A percentile compares a stretch with the other conserved stretches of the same genome.
These are phyloP conservation scores for Heliconius ethilla DNA, from an alignment of 2,888 invertebrate genomes.

Conservation along the genomic window DNA sequence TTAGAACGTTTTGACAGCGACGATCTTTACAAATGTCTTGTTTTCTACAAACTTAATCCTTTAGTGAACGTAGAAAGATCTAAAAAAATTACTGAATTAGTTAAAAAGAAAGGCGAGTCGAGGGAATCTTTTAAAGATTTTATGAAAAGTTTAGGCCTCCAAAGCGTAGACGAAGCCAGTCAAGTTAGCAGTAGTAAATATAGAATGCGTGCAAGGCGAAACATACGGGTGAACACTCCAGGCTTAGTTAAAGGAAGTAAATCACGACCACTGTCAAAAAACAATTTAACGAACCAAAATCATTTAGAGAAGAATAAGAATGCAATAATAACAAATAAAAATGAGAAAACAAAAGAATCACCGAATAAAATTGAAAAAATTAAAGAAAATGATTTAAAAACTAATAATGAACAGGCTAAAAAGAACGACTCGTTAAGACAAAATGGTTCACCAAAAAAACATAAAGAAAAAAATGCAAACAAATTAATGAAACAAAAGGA, in stretches of 20 bases:
- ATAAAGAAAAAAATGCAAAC: neutral
- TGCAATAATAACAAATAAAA: neutral
- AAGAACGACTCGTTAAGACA: neutral
- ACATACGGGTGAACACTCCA: neutral
- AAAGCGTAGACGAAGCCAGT: slow-evolving; percentile 44
- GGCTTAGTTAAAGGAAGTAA: slow-evolving; percentile 8
- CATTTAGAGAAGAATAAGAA: neutral
- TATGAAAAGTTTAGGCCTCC: slow-evolving; percentile 54
- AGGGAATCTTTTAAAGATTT: slow-evolving; percentile 49
- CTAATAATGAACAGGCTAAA: neutral
- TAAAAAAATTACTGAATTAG: slow-evolving; percentile 43
- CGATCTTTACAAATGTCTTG: slow-evolving; percentile 49
- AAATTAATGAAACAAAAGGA: neutral
- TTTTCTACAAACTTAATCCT: slow-evolving; percentile 63
- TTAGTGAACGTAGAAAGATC: slow-evolving; percentile 55
- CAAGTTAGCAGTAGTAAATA: slow-evolving; percentile 28
- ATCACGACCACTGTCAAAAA: neutral
- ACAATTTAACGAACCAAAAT: neutral
- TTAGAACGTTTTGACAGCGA: slow-evolving; percentile 54
- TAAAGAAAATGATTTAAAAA: neutral
- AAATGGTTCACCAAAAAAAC: neutral
- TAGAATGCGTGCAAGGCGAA: slow-evolving; percentile 23
- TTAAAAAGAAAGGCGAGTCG: slow-evolving; percentile 24
- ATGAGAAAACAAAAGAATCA: neutral
- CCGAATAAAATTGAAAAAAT: neutral